A percentile compares a stretch with the other conserved stretches of the same genome.
Conservation (phyloP, 2,797 vertebrate genomes). For the Aldrovandia affinis region DNA sequence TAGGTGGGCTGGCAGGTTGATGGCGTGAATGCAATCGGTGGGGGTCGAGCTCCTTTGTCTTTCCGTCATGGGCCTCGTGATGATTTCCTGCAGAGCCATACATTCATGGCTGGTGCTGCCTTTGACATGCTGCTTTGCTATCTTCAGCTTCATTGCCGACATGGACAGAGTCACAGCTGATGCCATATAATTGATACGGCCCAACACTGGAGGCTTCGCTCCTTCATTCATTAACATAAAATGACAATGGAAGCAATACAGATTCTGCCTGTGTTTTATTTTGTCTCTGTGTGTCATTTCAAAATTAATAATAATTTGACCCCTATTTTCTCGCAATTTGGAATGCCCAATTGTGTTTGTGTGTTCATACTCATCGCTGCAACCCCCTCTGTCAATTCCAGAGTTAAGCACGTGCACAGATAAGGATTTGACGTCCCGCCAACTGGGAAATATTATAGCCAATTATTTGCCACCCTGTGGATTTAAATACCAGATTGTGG, state of each 20-base stretch:
- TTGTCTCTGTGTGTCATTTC: neutral
- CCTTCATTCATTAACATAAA: neutral
- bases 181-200: neutral
- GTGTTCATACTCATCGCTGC: too few relatives aligned
- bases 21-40: slow-evolving; percentile 32
- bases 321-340: too few relatives aligned
- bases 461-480: too few relatives aligned
- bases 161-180: neutral
- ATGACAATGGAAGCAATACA: neutral
- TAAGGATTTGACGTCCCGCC: too few relatives aligned
- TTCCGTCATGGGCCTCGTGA: slow-evolving; percentile 10
- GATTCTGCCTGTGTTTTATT: neutral
- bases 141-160: neutral
- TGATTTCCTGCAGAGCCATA: neutral
- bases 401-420: too few relatives aligned
- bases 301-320: neutral
- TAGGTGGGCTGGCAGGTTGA: slow-evolving; percentile 2
- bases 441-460: too few relatives aligned
- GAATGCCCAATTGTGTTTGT: too few relatives aligned
- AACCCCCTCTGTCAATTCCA: too few relatives aligned
- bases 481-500: too few relatives aligned
- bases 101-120: neutral
- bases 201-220: neutral
- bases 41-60: slow-evolving; percentile 9
- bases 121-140: neutral